phyloP scores from a whole-genome alignment of 2,888 invertebrate species.

The Agelastica alni region DNA sequence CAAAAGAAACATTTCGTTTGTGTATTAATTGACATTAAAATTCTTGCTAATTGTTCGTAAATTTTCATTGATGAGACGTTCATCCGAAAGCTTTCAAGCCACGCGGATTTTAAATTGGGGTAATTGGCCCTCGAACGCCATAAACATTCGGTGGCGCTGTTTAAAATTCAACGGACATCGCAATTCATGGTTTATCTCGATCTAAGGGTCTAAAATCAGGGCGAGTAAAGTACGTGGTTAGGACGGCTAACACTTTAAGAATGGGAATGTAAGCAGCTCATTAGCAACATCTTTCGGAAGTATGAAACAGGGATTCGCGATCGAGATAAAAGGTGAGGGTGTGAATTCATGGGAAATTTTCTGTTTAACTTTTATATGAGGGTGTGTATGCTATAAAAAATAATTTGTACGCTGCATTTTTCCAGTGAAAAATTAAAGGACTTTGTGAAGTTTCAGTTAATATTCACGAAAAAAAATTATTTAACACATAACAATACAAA shows the following conservation, averaged over 20 bases:
- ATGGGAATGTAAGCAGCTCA: conserved; percentile 24
- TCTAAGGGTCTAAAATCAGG: conserved; percentile 12
- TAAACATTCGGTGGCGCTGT: conserved; percentile 6
- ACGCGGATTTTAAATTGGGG: conserved; percentile 1
- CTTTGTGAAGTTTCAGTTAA: too few species aligned
- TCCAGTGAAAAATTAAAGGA: too few species aligned
- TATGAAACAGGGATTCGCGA: conserved; percentile 2
- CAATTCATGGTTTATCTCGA: conserved; percentile 29
- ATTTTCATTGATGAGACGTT: too few species aligned
- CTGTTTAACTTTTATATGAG: too few species aligned
- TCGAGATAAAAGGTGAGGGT: conserved; percentile 4
- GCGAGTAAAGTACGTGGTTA: conserved; percentile 16
- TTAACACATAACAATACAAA: too few species aligned
- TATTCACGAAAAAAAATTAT: too few species aligned
- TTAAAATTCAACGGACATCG: conserved; percentile 19
- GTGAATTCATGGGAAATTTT: conserved; percentile 2
- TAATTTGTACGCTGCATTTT: too few species aligned
- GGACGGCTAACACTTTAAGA: conserved; percentile 16
- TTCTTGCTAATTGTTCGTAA: too few species aligned
- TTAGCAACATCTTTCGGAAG: conserved; percentile 18
- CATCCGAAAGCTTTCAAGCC: too few species aligned
- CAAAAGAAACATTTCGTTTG: too few species aligned
- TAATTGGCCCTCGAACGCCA: not conserved
- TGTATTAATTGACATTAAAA: too few species aligned
- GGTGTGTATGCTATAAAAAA: too few species aligned